Percentiles rank a stretch among this genome's conserved stretches.
These are phyloP conservation scores for Pristionchus fissidentatus DNA, from an alignment of 2,888 invertebrate species.

Conservation along the genomic window DNA sequence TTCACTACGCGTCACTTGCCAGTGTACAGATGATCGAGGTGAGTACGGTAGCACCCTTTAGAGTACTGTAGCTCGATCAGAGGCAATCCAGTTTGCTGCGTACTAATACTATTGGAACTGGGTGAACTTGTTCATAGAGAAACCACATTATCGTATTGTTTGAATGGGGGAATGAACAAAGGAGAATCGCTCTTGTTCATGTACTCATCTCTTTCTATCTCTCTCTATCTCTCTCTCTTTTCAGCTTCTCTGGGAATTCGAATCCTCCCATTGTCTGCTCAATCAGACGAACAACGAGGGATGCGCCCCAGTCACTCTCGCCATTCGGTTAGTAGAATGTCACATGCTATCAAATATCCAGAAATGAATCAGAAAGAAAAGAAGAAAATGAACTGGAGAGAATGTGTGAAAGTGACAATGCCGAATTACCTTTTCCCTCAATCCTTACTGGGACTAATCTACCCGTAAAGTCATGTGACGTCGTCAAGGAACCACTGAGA, in stretches of 20 bases:
- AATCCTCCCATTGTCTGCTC: slow-evolving; percentile 83
- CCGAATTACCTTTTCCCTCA: too few species aligned
- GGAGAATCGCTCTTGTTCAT: neutral
- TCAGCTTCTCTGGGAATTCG: slow-evolving; percentile 64
- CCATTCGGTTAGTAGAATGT: slow-evolving; percentile 82
- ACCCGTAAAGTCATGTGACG: too few species aligned
- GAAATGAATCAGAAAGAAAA: neutral
- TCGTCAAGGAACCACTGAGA: too few species aligned
- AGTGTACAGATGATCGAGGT: slow-evolving; percentile 80
- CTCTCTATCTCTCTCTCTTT: slow-evolving; percentile 21
- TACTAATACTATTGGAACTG: neutral
- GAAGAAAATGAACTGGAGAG: neutral
- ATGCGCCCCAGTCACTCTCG: slow-evolving; percentile 93
- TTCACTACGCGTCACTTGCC: slow-evolving; percentile 99
- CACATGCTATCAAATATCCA: neutral
- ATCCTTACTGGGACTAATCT: slow-evolving; percentile 28
- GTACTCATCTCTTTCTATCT: neutral
- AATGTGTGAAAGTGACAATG: neutral
- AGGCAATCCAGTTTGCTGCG: neutral
- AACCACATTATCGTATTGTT: neutral
- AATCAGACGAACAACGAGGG: slow-evolving; percentile 92
- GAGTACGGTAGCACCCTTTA: neutral
- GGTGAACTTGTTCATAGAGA: neutral
- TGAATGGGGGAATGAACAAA: neutral
- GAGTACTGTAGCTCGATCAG: too few species aligned